These are phyloP conservation scores for Oligia strigilis DNA, from an alignment of 2,888 invertebrate species.

Conservation along the genomic window DNA sequence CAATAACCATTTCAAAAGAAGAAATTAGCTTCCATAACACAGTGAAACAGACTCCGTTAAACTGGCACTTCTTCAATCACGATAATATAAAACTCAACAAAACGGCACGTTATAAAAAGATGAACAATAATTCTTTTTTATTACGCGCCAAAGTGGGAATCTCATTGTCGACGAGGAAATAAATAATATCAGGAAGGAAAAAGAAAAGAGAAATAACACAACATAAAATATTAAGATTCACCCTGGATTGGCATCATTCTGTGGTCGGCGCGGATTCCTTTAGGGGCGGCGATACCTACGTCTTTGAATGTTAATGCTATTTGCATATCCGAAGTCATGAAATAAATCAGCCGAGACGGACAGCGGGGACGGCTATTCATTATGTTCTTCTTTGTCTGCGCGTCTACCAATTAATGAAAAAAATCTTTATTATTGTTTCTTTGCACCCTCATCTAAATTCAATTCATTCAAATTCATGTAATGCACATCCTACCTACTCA, in stretches of 20 bases:
- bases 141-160: slow-evolving; percentile 90
- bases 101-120: slow-evolving; percentile 88
- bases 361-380: slow-evolving; percentile 87
- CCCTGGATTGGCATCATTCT: slow-evolving; percentile 90
- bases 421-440: slow-evolving; percentile 73
- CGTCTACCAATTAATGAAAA: slow-evolving; percentile 86
- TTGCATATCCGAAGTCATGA: slow-evolving; percentile 91
- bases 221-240: slow-evolving; percentile 91
- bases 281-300: slow-evolving; percentile 84
- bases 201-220: slow-evolving; percentile 90
- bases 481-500: slow-evolving; percentile 41
- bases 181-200: slow-evolving; percentile 90
- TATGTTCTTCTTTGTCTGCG: slow-evolving; percentile 85
- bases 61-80: slow-evolving; percentile 83
- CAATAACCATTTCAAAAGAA: slow-evolving; percentile 4
- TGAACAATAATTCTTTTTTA: slow-evolving; percentile 91
- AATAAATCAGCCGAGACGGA: slow-evolving; percentile 90
- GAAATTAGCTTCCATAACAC: background rate
- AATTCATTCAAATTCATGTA: slow-evolving; percentile 42
- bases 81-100: slow-evolving; percentile 86
- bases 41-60: slow-evolving; percentile 64
- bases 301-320: slow-evolving; percentile 90
- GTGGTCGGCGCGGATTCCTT: slow-evolving; percentile 87
- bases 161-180: slow-evolving; percentile 90
- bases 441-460: slow-evolving; percentile 40